A percentile compares a stretch with the other conserved stretches of the same genome.
phyloP scores from a whole-genome alignment of 23 tunicate species.

The Halocynthia aurantium region DNA sequence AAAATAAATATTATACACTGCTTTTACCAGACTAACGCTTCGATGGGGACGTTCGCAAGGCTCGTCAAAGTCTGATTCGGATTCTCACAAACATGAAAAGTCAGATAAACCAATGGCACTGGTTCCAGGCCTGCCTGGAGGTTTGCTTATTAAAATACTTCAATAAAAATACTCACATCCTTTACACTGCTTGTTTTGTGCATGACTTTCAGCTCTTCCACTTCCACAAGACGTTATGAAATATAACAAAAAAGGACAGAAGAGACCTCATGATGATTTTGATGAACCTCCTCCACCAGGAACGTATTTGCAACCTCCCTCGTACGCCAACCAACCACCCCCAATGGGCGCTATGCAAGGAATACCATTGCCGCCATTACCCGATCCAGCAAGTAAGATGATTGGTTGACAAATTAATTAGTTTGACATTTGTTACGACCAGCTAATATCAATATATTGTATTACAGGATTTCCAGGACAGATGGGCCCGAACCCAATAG shows the following conservation, averaged over 20 bases:
- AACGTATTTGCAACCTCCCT: constrained; percentile 55
- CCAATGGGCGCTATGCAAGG: neutral
- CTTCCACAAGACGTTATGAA: constrained; percentile 49
- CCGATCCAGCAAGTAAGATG: neutral
- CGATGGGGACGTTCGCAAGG: constrained; percentile 95
- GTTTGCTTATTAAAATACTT: constrained; percentile 9
- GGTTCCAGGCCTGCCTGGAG: constrained; percentile 76
- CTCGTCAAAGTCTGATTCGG: constrained; percentile 33
- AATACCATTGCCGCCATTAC: neutral
- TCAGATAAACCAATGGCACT: neutral
- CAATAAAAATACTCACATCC: neutral
- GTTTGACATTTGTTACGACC: too few relatives aligned
- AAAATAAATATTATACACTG: neutral
- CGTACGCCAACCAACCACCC: neutral
- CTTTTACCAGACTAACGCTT: constrained; percentile 44
- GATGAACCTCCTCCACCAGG: constrained; percentile 93
- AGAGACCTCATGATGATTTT: constrained; percentile 14
- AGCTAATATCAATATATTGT: too few relatives aligned
- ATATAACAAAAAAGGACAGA: neutral
- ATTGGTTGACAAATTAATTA: too few relatives aligned
- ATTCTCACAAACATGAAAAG: neutral
- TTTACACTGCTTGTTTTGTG: neutral
- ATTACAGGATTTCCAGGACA: neutral
- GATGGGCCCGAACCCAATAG: neutral
- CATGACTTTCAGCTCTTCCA: constrained; percentile 48